A percentile compares a stretch with the other conserved stretches of the same genome.
Conservation (phyloP, 1,140 invertebrate species). For the Hermetia illucens region DNA sequence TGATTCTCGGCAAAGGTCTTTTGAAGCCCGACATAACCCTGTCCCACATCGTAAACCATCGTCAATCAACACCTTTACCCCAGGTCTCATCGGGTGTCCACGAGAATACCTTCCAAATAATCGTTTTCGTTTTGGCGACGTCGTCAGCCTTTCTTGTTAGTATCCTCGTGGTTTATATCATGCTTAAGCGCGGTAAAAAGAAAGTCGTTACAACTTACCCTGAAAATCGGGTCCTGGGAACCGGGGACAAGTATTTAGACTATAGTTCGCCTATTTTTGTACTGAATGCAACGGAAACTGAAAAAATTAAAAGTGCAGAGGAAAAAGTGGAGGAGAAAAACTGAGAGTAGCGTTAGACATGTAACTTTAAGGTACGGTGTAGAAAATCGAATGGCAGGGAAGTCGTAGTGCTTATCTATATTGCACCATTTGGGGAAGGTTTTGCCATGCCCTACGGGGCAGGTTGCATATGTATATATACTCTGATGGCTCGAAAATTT, state of each 20-base stretch:
- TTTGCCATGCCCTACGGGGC: too few species aligned
- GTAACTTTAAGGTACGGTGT: too few species aligned
- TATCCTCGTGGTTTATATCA: constrained; percentile 26
- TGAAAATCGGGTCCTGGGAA: constrained; percentile 5
- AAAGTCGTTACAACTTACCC: constrained; percentile 9
- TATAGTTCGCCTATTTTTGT: constrained; percentile 27
- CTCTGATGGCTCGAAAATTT: too few species aligned
- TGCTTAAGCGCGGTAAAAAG: constrained; percentile 22
- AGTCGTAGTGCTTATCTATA: too few species aligned
- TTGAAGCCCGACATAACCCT: constrained; percentile 21
- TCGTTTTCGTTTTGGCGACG: constrained; percentile 27
- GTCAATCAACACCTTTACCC: constrained; percentile 7
- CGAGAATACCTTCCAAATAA: constrained; percentile 24
- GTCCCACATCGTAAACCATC: constrained; percentile 23
- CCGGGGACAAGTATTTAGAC: constrained; percentile 17
- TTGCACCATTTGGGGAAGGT: too few species aligned
- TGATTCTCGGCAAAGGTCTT: constrained; percentile 18
- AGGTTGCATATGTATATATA: too few species aligned
- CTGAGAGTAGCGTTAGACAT: too few species aligned
- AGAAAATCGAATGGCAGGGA: too few species aligned
- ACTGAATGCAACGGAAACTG: constrained; percentile 14
- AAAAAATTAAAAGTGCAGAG: constrained; percentile 11
- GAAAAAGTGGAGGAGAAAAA: too few species aligned
- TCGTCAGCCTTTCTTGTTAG: constrained; percentile 28
- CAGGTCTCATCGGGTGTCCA: too few species aligned